phyloP scores from a whole-genome alignment of 1,140 invertebrate species.

The Coelopa frigida region DNA sequence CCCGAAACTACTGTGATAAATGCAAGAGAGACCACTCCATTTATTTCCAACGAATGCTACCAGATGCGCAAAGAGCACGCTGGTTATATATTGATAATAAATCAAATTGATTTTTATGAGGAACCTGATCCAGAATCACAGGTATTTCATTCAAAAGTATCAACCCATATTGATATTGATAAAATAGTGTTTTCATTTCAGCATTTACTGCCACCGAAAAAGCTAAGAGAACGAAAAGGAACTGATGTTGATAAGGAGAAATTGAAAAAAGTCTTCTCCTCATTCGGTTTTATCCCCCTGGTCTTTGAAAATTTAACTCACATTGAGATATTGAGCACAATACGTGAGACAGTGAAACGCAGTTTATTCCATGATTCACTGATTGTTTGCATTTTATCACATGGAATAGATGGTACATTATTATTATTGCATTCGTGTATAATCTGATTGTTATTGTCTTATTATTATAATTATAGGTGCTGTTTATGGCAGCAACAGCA shows the following conservation, averaged over 20 bases:
- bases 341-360: slow-evolving; percentile 20
- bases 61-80: slow-evolving; percentile 20
- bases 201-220: slow-evolving; percentile 6
- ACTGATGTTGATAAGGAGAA: slow-evolving; percentile 28
- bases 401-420: slow-evolving; percentile 27
- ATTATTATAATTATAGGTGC: slow-evolving; percentile 12
- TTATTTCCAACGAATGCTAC: slow-evolving; percentile 5
- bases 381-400: slow-evolving; percentile 37
- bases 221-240: slow-evolving; percentile 19
- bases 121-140: slow-evolving; percentile 12
- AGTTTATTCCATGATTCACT: slow-evolving; percentile 29
- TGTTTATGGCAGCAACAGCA: slow-evolving; percentile 33
- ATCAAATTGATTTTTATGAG: slow-evolving; percentile 30
- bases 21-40: neutral
- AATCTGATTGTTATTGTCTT: neutral
- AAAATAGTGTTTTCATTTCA: slow-evolving; percentile 6
- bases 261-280: slow-evolving; percentile 22
- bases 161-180: neutral
- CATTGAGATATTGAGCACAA: slow-evolving; percentile 19
- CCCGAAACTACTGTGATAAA: neutral
- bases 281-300: slow-evolving; percentile 29
- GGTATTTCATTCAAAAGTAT: slow-evolving; percentile 12
- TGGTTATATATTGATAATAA: slow-evolving; percentile 35
- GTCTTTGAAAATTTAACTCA: slow-evolving; percentile 25
- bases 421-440: neutral